Conservation (phyloP, 2,888 invertebrate genomes). For the Catocala nupta region DNA sequence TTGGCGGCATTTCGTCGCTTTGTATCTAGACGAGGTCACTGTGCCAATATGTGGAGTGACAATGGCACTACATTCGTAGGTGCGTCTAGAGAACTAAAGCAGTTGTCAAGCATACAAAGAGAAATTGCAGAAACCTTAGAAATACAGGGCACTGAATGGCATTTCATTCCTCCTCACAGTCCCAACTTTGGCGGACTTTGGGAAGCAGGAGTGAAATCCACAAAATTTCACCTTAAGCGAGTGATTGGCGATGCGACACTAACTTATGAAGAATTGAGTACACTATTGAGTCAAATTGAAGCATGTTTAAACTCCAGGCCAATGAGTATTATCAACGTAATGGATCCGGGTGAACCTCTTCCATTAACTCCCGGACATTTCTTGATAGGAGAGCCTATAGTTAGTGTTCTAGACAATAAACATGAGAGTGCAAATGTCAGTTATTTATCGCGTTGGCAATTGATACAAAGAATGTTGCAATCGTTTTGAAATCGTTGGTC, state of each 20-base stretch:
- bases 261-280: constrained; percentile 1
- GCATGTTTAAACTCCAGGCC: neutral
- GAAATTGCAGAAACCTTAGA: neutral
- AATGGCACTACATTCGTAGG: neutral
- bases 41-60: neutral
- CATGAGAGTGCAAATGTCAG: neutral
- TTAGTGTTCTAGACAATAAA: neutral
- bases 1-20: constrained; percentile 1
- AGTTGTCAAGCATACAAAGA: neutral
- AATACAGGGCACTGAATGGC: neutral
- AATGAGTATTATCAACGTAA: neutral
- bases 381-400: neutral
- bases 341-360: neutral
- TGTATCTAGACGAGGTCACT: constrained; percentile 5
- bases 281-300: constrained; percentile 2
- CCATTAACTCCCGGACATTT: constrained; percentile 6
- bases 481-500: neutral
- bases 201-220: neutral
- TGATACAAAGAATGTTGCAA: neutral
- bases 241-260: neutral
- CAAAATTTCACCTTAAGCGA: constrained; percentile 1
- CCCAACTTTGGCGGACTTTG: too few relatives aligned
- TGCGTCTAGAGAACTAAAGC: neutral
- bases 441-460: constrained; percentile 6
- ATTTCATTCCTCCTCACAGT: constrained; percentile 1